These are phyloP conservation scores for Homalodisca vitripennis DNA, from an alignment of 1,140 invertebrate genomes.

Conservation along the genomic window DNA sequence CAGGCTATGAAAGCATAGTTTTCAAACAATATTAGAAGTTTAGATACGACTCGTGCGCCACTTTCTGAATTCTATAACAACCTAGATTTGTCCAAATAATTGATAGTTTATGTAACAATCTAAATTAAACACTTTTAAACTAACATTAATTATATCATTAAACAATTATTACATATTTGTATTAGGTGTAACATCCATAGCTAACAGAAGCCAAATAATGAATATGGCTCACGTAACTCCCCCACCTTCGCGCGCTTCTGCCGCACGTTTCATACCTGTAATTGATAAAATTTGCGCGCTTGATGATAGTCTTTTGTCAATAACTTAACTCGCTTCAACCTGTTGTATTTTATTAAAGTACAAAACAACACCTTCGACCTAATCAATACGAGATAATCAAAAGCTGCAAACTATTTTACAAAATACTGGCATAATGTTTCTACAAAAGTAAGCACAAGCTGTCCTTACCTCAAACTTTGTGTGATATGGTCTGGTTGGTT, in stretches of 20 bases:
- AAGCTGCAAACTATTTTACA: too few species aligned
- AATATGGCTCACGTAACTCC: not conserved
- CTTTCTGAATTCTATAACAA: slow-evolving; percentile 6
- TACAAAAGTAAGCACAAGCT: too few species aligned
- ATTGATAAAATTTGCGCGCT: too few species aligned
- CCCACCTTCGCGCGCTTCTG: too few species aligned
- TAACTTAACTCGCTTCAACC: too few species aligned
- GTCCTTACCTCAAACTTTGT: too few species aligned
- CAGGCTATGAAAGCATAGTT: slow-evolving; percentile 13
- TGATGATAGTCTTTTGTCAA: too few species aligned
- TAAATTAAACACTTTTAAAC: slow-evolving; percentile 22
- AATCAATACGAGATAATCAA: too few species aligned
- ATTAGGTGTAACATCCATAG: slow-evolving; percentile 20
- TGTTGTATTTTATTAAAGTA: too few species aligned
- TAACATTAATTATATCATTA: slow-evolving; percentile 28
- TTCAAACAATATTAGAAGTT: not conserved
- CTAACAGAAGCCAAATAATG: not conserved
- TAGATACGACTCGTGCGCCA: not conserved
- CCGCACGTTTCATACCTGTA: not conserved
- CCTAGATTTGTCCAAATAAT: slow-evolving; percentile 21
- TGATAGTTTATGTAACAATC: slow-evolving; percentile 27
- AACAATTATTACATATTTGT: slow-evolving; percentile 32
- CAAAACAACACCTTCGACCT: too few species aligned
- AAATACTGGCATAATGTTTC: too few species aligned
- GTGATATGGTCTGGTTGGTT: too few species aligned